Base-by-base conservation (phyloP, 2,797 vertebrate species). In the Chaetodon trifasciatus region DNA sequence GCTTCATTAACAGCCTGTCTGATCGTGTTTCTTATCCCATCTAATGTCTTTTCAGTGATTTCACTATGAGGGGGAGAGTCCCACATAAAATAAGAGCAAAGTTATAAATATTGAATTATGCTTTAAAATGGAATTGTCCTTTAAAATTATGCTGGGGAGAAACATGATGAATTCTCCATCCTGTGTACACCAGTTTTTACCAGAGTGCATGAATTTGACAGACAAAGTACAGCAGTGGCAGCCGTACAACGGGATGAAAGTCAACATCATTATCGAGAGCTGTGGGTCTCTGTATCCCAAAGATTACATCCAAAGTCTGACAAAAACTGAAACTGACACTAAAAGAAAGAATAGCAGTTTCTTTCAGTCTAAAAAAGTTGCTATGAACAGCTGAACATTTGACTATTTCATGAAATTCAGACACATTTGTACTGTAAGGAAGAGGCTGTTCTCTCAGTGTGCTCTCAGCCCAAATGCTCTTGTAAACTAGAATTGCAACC, bases 211-310 rank as follows among this genome's bases (percentile, higher is more conserved):
- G 24, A 17, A 16, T 7, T 23, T 37, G 32, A 5, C 44, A 39
- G 32, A 5, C 44, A 39, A 69, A 21, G 37, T 24, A 6, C 10
- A 52, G 72, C 57, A 9, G 52, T 2, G 1, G 49, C 47, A 47
- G 65, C 64, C 15, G 52, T 35, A 39, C 8, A 3, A 24, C n/a
- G 0, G 19, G 32, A 70, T 74, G 17, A 60, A 50, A 70, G 46
- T 57, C 24, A 12, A 40, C 61, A 67, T 55, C n/a, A 39, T 63
- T 44, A 61, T 28, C 65, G 19, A 67, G 23, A 69, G 60, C 61
- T 35, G 5, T 4, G 7, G 8, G 8, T 47, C 15, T 4, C 35
- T 57, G n/a, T 24, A 23, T 53, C n/a, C 39, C n/a, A 53, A 65
- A 46, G 70, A 70, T 32, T 60, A 47, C 19, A 75, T 63, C 55